These are phyloP conservation scores for Charaxes varanes DNA, from an alignment of 1,140 invertebrate genomes.

Conservation along the genomic window DNA sequence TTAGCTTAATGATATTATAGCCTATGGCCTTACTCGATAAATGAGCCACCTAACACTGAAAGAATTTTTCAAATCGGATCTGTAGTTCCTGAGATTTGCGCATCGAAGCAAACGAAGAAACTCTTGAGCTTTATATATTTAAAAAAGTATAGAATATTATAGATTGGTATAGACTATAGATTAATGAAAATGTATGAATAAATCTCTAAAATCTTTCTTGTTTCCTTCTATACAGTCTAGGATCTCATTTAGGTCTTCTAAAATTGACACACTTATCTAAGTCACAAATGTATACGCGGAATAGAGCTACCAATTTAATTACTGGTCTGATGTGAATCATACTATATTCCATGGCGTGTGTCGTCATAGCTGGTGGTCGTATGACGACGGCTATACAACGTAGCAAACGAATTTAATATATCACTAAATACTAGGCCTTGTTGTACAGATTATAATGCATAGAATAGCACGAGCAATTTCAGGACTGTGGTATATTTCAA, in stretches of 20 bases:
- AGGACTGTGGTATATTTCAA: background rate
- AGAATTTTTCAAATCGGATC: no score
- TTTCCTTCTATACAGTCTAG: no score
- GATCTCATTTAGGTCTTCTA: background rate
- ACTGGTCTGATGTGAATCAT: slow-evolving; percentile 27
- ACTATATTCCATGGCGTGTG: slow-evolving; percentile 19
- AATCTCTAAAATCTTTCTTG: no score
- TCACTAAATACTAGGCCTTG: slow-evolving; percentile 4
- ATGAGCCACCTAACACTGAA: no score
- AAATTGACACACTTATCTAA: background rate
- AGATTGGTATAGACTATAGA: no score
- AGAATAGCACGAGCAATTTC: slow-evolving; percentile 3
- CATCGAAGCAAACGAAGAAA: no score
- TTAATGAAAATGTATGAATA: no score
- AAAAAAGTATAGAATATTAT: no score
- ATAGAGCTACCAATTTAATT: slow-evolving; percentile 25
- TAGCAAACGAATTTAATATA: background rate
- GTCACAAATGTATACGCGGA: slow-evolving; percentile 8
- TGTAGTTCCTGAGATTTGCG: no score
- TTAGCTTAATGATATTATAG: no score
- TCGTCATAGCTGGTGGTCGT: slow-evolving; percentile 22
- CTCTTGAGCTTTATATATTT: no score
- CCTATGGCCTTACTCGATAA: no score
- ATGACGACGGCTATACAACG: slow-evolving; percentile 7
- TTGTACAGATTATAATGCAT: background rate